Evolutionary conservation across 2,113 vertebrate genomes (phyloP), one percentile per base, ranked within the genome.

Genomic region (Prolemur simus): DNA sequence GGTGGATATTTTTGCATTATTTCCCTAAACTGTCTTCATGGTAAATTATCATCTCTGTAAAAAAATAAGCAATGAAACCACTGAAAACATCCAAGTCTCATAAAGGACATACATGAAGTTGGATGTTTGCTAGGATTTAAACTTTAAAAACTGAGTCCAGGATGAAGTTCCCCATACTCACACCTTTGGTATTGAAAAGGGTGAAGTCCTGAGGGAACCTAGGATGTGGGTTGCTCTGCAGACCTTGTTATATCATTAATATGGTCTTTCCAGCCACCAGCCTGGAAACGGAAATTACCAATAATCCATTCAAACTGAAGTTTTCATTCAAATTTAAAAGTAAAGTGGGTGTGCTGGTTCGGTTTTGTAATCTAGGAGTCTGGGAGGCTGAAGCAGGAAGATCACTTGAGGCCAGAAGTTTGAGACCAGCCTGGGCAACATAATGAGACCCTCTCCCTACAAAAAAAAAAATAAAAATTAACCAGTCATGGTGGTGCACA

Each of bases 271-370:
- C 10, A 49, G 6, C 13, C 37, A 68, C 12, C 5, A 54, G 21
- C 4, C 3, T 60, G 8, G 25, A 80, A 81, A 81, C 0, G 1
- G 1, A 78, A 78, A 64, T 54, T 45, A 95, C 20, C 10, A 83
- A 12, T 86, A 89, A 73, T 58, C 5, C 39, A 78, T 34, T 32
- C 37, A 8, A 88, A 92, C 0, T 78, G 23, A 21, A 27, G 1
- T 47, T 87, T 91, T 74, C 32, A 82, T 74, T 95, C 39, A 95
- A 73, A 56, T 66, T 73, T 97, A 34, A 92, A 86, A 74, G 32
- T 71, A 93, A 95, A 27, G 64, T 63, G 60, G 25, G 11, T 27
- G 4, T 27, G 25, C 25, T 60, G 58, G 58, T 60, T 25, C 58
- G 4, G 58, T 3, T 25, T 27, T 60, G 10, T 63, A 63, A 63